Percentiles rank a stretch among this genome's conserved stretches.
Conservation (phyloP, 2,113 vertebrate species). For the Sebastes fasciatus region DNA sequence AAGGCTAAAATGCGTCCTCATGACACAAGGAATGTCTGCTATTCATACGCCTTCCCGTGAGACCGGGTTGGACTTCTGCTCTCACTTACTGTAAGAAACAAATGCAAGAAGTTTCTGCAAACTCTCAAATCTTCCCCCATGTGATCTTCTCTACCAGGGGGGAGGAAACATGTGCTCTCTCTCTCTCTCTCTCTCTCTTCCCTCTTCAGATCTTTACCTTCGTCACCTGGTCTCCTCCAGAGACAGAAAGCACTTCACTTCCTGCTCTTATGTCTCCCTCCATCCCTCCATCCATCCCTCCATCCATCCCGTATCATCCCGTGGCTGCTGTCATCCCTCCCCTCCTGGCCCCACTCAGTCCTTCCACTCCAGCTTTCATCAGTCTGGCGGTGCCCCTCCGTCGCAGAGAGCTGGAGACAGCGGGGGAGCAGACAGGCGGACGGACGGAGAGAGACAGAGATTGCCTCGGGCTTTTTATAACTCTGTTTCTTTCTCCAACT, state of each 20-base stretch:
- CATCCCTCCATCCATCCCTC: slow-evolving; percentile 1
- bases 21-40: no score
- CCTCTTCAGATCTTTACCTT: slow-evolving; percentile 27
- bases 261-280: slow-evolving; percentile 23
- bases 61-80: no score
- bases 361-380: slow-evolving; percentile 33
- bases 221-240: slow-evolving; percentile 1
- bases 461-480: slow-evolving; percentile 38
- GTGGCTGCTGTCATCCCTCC: slow-evolving; percentile 16
- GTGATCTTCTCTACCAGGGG: background rate
- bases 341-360: slow-evolving; percentile 20
- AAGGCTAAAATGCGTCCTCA: no score
- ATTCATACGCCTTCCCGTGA: no score
- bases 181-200: background rate
- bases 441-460: slow-evolving; percentile 22
- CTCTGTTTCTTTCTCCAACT: slow-evolving; percentile 23
- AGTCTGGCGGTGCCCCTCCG: slow-evolving; percentile 35
- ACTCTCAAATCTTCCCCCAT: no score
- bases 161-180: no score
- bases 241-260: slow-evolving; percentile 36
- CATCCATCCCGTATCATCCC: background rate
- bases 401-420: slow-evolving; percentile 20
- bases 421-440: slow-evolving; percentile 15
- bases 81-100: no score
- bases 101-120: no score